A percentile compares a stretch with the other conserved stretches of the same genome.
These are phyloP conservation scores for Siphamia tubifer DNA, from an alignment of 2,113 vertebrate species.

Conservation along the genomic window DNA sequence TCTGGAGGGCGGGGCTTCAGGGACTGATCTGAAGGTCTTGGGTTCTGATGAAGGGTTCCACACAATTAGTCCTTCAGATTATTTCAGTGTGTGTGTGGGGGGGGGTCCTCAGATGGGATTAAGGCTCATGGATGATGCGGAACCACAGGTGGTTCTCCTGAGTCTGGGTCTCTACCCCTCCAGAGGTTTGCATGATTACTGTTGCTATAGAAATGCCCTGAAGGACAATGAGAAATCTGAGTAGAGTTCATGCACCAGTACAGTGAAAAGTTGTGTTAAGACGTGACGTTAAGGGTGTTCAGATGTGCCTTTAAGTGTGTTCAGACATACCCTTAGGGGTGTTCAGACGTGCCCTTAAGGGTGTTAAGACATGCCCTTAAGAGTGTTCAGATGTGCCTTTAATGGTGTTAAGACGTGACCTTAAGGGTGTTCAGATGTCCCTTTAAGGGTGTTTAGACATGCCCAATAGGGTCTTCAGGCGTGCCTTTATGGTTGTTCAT, in stretches of 20 bases:
- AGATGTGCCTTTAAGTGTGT: conserved; percentile 10
- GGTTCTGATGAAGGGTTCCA: too few species aligned
- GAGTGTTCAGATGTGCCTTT: too few species aligned
- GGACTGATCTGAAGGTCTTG: too few species aligned
- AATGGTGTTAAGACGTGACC: not conserved
- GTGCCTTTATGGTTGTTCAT: too few species aligned
- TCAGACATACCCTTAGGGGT: not conserved
- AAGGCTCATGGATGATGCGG: too few species aligned
- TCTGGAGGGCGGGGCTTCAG: too few species aligned
- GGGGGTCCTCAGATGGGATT: too few species aligned
- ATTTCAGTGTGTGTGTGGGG: too few species aligned
- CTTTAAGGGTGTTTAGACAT: not conserved
- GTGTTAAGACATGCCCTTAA: not conserved
- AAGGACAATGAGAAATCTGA: conserved; percentile 49
- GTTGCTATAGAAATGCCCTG: conserved; percentile 27
- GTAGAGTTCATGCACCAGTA: conserved; percentile 14
- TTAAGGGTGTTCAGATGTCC: too few species aligned
- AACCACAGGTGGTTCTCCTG: not conserved
- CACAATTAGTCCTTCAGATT: too few species aligned
- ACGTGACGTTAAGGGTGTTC: conserved; percentile 3
- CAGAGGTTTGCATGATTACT: conserved; percentile 26
- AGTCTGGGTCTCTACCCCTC: conserved; percentile 6
- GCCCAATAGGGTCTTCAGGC: conserved; percentile 4
- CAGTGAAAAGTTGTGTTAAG: not conserved
- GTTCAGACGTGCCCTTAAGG: too few species aligned